Evolutionary conservation across 2,797 vertebrate species (phyloP), one percentile per base, ranked within the genome.

Genomic region (Sternotherus odoratus): DNA sequence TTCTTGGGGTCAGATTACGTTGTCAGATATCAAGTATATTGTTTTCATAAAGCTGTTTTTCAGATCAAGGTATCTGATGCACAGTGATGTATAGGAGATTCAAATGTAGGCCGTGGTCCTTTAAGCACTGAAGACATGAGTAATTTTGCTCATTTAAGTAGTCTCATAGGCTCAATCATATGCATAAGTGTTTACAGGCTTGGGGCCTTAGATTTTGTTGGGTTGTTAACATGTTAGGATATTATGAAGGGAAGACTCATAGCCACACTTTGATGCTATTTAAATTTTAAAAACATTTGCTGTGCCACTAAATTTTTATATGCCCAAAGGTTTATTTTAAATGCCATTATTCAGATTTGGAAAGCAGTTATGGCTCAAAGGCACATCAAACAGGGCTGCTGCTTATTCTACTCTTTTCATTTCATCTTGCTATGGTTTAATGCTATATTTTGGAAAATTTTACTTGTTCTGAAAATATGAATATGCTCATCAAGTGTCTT

Each of bases 251-350:
- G 4, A 77, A 54, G 77, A 78, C 72, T 93, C 36, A 28, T 53
- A 92, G 39, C 86, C 0, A 0, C 79, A 66, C 49, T 90, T 92
- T 86, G 86, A 82, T 93, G 72, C 82, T 92, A 48, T 89, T 97
- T 94, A 91, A 85, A 91, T 87, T 96, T 95, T 95, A 51, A 95
- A 93, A 92, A 84, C 50, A 81, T 92, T 91, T 92, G 87, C 53
- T 84, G 7, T 95, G 86, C 51, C 54, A 54, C 86, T 92, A 79
- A 87, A 89, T 94, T 94, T 92, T 49, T 54, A 1, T 81, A 60
- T 92, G 19, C 63, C 83, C 48, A 39, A 46, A 94, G 87, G 79
- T 94, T 97, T 92, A 7, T 95, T 94, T 95, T 92, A 21, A 79
- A 28, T 85, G 39, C 86, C 89, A 81, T 91, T 93, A 87, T 86